Evolutionary conservation across 2,888 invertebrate genomes (phyloP).

Genomic region (Clivina fossor): DNA sequence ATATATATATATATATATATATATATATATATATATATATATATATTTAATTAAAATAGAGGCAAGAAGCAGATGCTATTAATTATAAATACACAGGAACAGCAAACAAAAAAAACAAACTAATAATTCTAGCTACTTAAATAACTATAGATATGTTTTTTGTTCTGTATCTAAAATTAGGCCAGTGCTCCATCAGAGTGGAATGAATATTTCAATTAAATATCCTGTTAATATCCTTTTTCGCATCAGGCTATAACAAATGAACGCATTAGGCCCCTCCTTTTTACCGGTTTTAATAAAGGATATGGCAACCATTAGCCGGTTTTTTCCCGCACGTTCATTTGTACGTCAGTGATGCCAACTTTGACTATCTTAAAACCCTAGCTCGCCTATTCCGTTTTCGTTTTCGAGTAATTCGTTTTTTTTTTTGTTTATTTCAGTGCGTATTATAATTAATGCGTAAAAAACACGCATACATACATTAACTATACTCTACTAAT

Average conservation of each 20-base stretch:
- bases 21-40: not conserved
- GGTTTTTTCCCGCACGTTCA: slow-evolving; percentile 21
- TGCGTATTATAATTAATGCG: slow-evolving; percentile 18
- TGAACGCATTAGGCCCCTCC: slow-evolving; percentile 23
- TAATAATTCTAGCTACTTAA: no score
- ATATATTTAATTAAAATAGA: not conserved
- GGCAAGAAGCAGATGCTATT: no score
- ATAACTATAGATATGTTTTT: no score
- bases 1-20: not conserved
- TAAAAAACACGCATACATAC: slow-evolving; percentile 10
- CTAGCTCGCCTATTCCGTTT: slow-evolving; percentile 14
- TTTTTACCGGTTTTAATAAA: slow-evolving; percentile 21
- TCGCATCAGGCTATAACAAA: slow-evolving; percentile 18
- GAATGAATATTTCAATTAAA: slow-evolving; percentile 25
- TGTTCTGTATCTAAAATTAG: no score
- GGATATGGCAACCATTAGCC: slow-evolving; percentile 22
- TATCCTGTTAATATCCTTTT: slow-evolving; percentile 12
- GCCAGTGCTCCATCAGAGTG: slow-evolving; percentile 10
- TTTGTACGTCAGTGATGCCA: slow-evolving; percentile 12
- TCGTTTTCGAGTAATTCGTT: slow-evolving; percentile 8
- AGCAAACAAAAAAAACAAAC: no score
- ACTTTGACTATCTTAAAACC: not conserved
- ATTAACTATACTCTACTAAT: slow-evolving; percentile 6
- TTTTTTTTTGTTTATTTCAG: no score
- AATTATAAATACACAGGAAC: no score